Base-by-base conservation (phyloP, 2,888 invertebrate genomes). In the Caenorhabditis becei region DNA sequence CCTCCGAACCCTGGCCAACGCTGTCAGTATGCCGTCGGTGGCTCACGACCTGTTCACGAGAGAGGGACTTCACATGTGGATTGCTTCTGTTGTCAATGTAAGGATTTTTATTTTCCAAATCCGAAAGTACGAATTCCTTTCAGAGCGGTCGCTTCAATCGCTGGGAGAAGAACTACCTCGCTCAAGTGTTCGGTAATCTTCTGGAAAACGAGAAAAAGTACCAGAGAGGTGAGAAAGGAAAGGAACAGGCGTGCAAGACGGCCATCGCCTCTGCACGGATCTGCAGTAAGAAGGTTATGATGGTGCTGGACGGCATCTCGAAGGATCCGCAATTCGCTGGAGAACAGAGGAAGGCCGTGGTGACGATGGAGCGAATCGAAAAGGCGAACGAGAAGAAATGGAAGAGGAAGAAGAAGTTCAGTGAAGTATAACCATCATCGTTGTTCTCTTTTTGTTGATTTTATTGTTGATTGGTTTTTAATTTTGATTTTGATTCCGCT, bases 151-250 rank as follows among this genome's bases (percentile, higher is more conserved):
- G 75, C 41, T 77, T 83, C 53, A 85, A 80, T 49, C 41, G 80
- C 59, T 86, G 86, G 86, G 86, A 86, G 62, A 75, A 78, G 24
- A 83, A 83, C 66, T 86, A 78, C 63, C 41, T 86, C 59, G 83
- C 85, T 2, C 83, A 86, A 67, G 78, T 86, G 16, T 82, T 74
- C 35, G 51, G 69, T 0, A 69, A 59, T 69, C 61, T 82, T 4
- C 18, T 84, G 14, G 78, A 82, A 28, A 82, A 78, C 23, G 84
- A 82, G 18, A 53, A 82, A 41, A 80, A 82, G 28, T 82, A 82
- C 69, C 80, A 80, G 49, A 20, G 78, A 58, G 72, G 84, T 49
- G 75, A 67, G 20, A 75, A 69, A 54, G 84, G 82, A 54, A 82
- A 80, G 49, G 65, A 63, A 11, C 74, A 67, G 11, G 61, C 41